These are phyloP conservation scores for Drosophila pegasa DNA, from an alignment of 2,888 invertebrate genomes.

Conservation along the genomic window DNA sequence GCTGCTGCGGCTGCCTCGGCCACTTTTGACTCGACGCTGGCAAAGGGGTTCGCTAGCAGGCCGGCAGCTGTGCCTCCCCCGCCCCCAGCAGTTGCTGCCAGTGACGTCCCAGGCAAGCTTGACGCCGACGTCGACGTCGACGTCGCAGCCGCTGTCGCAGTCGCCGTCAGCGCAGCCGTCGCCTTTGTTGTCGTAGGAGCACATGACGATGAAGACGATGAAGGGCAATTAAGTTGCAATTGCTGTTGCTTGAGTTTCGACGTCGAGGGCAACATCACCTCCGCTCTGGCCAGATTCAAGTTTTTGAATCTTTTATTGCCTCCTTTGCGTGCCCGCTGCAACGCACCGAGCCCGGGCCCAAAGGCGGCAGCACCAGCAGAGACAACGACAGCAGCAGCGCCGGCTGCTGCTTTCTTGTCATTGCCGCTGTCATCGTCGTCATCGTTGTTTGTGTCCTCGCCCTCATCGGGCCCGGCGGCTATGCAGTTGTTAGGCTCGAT, in stretches of 20 bases:
- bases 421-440: slow-evolving; percentile 64
- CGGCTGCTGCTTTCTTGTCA: slow-evolving; percentile 50
- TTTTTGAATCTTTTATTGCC: slow-evolving; percentile 82
- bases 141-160: slow-evolving; percentile 26
- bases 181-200: slow-evolving; percentile 43
- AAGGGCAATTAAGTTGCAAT: slow-evolving; percentile 75
- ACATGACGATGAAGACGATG: slow-evolving; percentile 41
- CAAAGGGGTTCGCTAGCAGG: slow-evolving; percentile 60
- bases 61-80: slow-evolving; percentile 45
- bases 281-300: slow-evolving; percentile 80
- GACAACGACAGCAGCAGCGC: slow-evolving; percentile 15
- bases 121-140: slow-evolving; percentile 16
- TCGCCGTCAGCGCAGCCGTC: slow-evolving; percentile 28
- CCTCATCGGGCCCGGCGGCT: slow-evolving; percentile 23
- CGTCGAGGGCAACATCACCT: slow-evolving; percentile 82
- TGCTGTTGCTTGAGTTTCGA: slow-evolving; percentile 80
- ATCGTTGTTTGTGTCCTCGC: slow-evolving; percentile 52
- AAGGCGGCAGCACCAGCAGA: slow-evolving; percentile 22
- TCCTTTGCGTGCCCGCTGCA: slow-evolving; percentile 71
- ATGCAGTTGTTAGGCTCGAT: slow-evolving; percentile 23
- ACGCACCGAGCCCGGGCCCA: slow-evolving; percentile 42
- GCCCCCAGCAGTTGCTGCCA: slow-evolving; percentile 24
- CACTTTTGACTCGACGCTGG: slow-evolving; percentile 48
- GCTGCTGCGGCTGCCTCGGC: slow-evolving; percentile 26
- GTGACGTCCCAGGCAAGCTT: slow-evolving; percentile 18